Evolutionary conservation across 2,113 vertebrate genomes (phyloP).

Genomic region (Boulengeromyrus knoepffleri): DNA sequence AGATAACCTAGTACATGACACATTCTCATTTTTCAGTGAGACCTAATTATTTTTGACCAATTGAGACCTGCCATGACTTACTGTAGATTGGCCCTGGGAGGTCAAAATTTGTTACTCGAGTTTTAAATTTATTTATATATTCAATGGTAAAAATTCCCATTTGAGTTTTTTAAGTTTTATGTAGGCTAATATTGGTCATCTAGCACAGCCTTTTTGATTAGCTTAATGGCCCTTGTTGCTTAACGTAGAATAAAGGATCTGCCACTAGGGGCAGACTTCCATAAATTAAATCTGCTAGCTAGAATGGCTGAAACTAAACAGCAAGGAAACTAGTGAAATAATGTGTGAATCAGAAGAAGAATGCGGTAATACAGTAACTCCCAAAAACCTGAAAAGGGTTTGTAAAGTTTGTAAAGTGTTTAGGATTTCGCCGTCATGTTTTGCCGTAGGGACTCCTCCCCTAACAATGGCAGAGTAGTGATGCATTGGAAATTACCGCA

Average conservation of each 20-base stretch:
- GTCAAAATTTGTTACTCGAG: neutral
- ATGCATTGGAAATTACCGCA: neutral
- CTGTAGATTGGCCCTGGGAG: neutral
- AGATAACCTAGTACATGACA: neutral
- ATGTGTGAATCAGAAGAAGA: neutral
- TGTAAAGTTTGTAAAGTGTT: neutral
- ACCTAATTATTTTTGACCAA: neutral
- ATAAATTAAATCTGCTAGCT: neutral
- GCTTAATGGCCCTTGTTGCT: neutral
- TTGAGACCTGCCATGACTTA: neutral
- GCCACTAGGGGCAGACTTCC: neutral
- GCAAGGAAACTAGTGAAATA: neutral
- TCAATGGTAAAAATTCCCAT: neutral
- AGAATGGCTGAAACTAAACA: neutral
- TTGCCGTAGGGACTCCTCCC: neutral
- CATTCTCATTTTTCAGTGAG: neutral
- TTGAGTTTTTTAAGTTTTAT: neutral
- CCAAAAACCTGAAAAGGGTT: neutral
- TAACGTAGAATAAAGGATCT: neutral
- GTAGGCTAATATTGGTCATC: neutral
- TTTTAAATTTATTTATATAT: neutral
- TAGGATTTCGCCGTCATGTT: neutral
- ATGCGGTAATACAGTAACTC: neutral
- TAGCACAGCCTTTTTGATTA: neutral
- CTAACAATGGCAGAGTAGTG: neutral